These are phyloP conservation scores for Taenaris catops DNA, from an alignment of 2,888 invertebrate species.

Conservation along the genomic window DNA sequence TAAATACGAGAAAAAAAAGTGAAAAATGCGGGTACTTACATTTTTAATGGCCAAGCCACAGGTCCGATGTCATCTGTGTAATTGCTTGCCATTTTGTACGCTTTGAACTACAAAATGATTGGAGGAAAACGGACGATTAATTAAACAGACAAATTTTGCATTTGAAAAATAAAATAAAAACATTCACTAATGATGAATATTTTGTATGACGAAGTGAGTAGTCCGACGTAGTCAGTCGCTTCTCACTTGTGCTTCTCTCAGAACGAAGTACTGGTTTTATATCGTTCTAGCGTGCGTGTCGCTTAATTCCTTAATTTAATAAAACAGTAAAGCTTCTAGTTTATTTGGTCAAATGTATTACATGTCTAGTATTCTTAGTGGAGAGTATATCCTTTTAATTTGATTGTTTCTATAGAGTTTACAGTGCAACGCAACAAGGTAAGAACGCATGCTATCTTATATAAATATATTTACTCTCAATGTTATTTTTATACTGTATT, in stretches of 20 bases:
- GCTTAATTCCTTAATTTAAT: slow-evolving; percentile 79
- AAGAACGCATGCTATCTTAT: too few species aligned
- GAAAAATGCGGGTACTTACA: slow-evolving; percentile 47
- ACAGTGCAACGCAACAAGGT: slow-evolving; percentile 6
- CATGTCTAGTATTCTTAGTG: slow-evolving; percentile 58
- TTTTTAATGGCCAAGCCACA: slow-evolving; percentile 63
- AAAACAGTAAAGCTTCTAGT: slow-evolving; percentile 72
- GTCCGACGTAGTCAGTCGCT: slow-evolving; percentile 73
- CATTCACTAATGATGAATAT: slow-evolving; percentile 21
- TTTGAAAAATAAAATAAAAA: slow-evolving; percentile 28
- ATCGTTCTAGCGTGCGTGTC: slow-evolving; percentile 66
- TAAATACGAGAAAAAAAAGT: too few species aligned
- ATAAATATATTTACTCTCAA: too few species aligned
- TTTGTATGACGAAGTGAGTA: slow-evolving; percentile 72
- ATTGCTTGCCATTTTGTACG: slow-evolving; percentile 64
- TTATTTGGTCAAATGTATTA: slow-evolving; percentile 64
- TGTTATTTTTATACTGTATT: too few species aligned
- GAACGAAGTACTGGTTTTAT: slow-evolving; percentile 48
- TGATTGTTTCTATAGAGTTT: slow-evolving; percentile 25
- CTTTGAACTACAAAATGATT: slow-evolving; percentile 38
- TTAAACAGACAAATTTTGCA: slow-evolving; percentile 23
- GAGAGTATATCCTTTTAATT: slow-evolving; percentile 39
- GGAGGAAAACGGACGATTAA: slow-evolving; percentile 3
- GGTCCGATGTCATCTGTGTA: slow-evolving; percentile 58
- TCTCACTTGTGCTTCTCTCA: slow-evolving; percentile 63